Conservation (phyloP, 2,888 invertebrate genomes). For the Iphiclides podalirius region DNA sequence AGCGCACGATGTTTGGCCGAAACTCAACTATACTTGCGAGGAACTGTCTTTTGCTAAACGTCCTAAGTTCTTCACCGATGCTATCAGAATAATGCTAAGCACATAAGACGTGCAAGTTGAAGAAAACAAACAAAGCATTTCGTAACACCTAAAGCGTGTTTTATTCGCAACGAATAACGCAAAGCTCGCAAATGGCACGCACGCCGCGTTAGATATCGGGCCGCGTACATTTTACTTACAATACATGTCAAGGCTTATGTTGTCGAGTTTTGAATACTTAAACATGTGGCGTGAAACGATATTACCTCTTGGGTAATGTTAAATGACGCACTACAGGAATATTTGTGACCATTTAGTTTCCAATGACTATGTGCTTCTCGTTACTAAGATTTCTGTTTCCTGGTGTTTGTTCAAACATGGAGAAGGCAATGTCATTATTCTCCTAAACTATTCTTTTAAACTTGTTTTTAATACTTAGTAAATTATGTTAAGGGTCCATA, state of each 20-base stretch:
- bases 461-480: too few relatives aligned
- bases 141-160: too few relatives aligned
- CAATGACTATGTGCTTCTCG: slow-evolving; percentile 30
- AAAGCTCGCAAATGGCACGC: slow-evolving; percentile 13
- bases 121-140: too few relatives aligned
- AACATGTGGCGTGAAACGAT: slow-evolving; percentile 41
- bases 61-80: too few relatives aligned
- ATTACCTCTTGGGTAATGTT: slow-evolving; percentile 48
- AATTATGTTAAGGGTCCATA: too few relatives aligned
- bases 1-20: too few relatives aligned
- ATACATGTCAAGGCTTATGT: slow-evolving; percentile 62
- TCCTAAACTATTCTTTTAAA: too few relatives aligned
- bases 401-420: neutral
- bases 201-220: slow-evolving; percentile 39
- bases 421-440: too few relatives aligned
- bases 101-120: too few relatives aligned
- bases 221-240: slow-evolving; percentile 28
- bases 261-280: slow-evolving; percentile 53
- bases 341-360: slow-evolving; percentile 29
- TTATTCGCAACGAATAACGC: slow-evolving; percentile 7
- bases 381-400: slow-evolving; percentile 15
- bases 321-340: slow-evolving; percentile 41
- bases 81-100: too few relatives aligned
- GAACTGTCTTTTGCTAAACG: too few relatives aligned
- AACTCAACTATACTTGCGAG: too few relatives aligned